Conservation (phyloP, 64 coral and sea anemone genomes). For the Porites lutea region DNA sequence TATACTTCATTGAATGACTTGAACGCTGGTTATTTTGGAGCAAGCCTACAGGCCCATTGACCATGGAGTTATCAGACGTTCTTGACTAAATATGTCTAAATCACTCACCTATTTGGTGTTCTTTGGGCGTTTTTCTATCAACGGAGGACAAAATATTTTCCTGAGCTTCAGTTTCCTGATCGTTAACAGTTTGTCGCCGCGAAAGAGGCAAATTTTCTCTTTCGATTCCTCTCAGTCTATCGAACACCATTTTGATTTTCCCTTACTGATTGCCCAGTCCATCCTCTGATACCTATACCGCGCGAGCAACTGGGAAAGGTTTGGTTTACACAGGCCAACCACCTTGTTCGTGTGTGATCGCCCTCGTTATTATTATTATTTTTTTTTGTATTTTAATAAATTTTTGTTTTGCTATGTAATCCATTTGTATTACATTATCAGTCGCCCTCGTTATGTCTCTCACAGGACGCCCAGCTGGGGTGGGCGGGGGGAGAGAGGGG, state of each 20-base stretch:
- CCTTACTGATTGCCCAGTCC: not conserved
- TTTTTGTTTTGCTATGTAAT: too few relatives aligned
- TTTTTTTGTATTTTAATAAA: too few relatives aligned
- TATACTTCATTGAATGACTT: too few relatives aligned
- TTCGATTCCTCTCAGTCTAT: slow-evolving; percentile 79
- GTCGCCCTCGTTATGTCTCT: too few relatives aligned
- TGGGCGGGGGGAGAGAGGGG: too few relatives aligned
- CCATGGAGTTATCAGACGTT: not conserved
- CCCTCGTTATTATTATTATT: too few relatives aligned
- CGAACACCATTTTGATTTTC: slow-evolving; percentile 84
- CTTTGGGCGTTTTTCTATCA: slow-evolving; percentile 80
- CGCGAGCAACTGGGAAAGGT: too few relatives aligned
- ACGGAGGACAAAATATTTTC: slow-evolving; percentile 80
- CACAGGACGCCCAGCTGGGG: too few relatives aligned
- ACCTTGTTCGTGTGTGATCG: too few relatives aligned
- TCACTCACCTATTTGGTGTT: slow-evolving; percentile 85
- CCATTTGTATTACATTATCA: too few relatives aligned
- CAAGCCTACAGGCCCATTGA: not conserved
- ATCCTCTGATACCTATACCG: not conserved
- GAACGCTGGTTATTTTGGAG: too few relatives aligned
- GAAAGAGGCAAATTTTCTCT: slow-evolving; percentile 40
- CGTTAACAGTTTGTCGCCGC: slow-evolving; percentile 25
- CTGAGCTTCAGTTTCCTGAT: slow-evolving; percentile 56
- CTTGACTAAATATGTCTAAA: not conserved
- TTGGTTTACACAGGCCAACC: too few relatives aligned